phyloP scores from a whole-genome alignment of 2,113 vertebrate species.

The Scomber colias region DNA sequence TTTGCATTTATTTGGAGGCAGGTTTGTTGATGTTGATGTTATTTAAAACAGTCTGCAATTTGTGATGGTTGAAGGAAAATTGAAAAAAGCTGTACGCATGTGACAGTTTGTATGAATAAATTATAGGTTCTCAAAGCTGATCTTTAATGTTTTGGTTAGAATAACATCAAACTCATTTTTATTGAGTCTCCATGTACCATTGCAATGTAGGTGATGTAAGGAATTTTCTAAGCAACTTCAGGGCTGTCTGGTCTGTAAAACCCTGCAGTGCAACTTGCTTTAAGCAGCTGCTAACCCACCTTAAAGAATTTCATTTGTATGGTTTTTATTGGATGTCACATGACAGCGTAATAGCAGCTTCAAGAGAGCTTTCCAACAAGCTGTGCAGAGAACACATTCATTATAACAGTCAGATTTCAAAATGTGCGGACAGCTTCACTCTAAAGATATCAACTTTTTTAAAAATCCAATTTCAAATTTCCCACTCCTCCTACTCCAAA shows the following conservation, averaged over 20 bases:
- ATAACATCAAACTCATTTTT: slow-evolving; percentile 29
- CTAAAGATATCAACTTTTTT: slow-evolving; percentile 14
- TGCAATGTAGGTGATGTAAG: slow-evolving; percentile 41
- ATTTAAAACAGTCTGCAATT: slow-evolving; percentile 63
- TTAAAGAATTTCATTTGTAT: slow-evolving; percentile 9
- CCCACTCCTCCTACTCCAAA: slow-evolving; percentile 16
- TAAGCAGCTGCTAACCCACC: slow-evolving; percentile 22
- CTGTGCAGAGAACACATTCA: not conserved
- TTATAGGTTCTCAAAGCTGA: slow-evolving; percentile 37
- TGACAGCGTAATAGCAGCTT: not conserved
- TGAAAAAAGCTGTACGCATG: slow-evolving; percentile 50
- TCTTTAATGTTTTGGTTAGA: slow-evolving; percentile 45
- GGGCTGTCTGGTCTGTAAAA: slow-evolving; percentile 25
- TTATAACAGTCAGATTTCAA: not conserved
- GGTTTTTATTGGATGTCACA: slow-evolving; percentile 30
- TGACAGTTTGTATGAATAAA: slow-evolving; percentile 56
- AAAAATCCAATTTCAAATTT: not conserved
- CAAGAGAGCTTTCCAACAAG: slow-evolving; percentile 27
- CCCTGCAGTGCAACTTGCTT: slow-evolving; percentile 6
- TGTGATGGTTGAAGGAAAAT: slow-evolving; percentile 54
- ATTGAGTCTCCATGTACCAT: slow-evolving; percentile 26
- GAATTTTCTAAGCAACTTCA: slow-evolving; percentile 15
- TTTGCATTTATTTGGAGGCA: slow-evolving; percentile 48
- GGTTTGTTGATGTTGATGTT: slow-evolving; percentile 60
- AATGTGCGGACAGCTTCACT: not conserved